Conservation (phyloP, 2,888 invertebrate species). For the Spodoptera exigua region DNA sequence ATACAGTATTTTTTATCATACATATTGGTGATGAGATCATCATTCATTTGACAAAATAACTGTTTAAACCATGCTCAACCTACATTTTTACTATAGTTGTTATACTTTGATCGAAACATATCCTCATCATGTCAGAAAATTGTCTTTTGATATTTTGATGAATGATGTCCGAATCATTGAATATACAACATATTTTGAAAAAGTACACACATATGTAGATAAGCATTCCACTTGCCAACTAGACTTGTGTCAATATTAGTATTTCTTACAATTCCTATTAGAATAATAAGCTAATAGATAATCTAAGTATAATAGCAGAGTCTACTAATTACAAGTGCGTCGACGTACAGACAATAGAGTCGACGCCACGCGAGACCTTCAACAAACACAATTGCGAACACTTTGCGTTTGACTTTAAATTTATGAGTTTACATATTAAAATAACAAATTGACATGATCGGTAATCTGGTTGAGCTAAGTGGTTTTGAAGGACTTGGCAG, state of each 20-base stretch:
- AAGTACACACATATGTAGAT: background rate
- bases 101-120: too few relatives aligned
- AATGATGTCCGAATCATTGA: too few relatives aligned
- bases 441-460: constrained; percentile 80
- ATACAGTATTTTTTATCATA: background rate
- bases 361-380: constrained; percentile 75
- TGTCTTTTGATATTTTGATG: too few relatives aligned
- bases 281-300: constrained; percentile 58
- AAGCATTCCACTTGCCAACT: constrained; percentile 13
- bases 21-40: background rate
- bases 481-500: constrained; percentile 78
- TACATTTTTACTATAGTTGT: too few relatives aligned
- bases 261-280: constrained; percentile 58
- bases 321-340: constrained; percentile 70
- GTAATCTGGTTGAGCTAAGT: constrained; percentile 76
- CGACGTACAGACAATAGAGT: constrained; percentile 73
- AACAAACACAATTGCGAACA: constrained; percentile 66
- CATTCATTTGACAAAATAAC: too few relatives aligned
- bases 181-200: too few relatives aligned
- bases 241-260: constrained; percentile 21
- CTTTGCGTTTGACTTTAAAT: constrained; percentile 71
- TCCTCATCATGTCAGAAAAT: too few relatives aligned
- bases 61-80: too few relatives aligned
- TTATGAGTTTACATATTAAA: constrained; percentile 79
- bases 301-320: constrained; percentile 65